A percentile compares a stretch with the other conserved stretches of the same genome.
phyloP scores from a whole-genome alignment of 53 echinoderm and acorn worm species.

The Astropecten irregularis region DNA sequence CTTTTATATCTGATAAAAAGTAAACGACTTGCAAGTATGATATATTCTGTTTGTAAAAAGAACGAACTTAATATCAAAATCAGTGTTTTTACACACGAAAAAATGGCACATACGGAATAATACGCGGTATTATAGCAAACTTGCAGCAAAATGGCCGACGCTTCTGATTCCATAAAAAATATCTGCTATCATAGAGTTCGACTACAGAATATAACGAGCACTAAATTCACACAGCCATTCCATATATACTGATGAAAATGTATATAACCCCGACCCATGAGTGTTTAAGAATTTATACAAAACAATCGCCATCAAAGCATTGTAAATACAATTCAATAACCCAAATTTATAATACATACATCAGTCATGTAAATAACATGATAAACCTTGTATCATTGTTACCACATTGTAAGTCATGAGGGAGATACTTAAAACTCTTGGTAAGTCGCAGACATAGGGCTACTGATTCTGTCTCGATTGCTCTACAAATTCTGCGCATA shows the following conservation, averaged over 20 bases:
- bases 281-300: not conserved
- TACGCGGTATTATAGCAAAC: slow-evolving; percentile 1
- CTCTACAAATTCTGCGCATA: too few species aligned
- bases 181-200: not conserved
- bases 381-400: too few species aligned
- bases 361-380: too few species aligned
- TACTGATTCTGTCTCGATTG: too few species aligned
- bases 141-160: slow-evolving; percentile 36
- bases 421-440: too few species aligned
- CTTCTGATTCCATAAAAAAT: not conserved
- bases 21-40: not conserved
- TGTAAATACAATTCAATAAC: too few species aligned
- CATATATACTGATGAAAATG: slow-evolving; percentile 32
- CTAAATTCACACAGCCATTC: not conserved
- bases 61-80: slow-evolving; percentile 43
- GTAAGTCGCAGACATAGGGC: too few species aligned
- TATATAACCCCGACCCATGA: not conserved
- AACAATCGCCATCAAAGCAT: slow-evolving; percentile 30
- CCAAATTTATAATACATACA: too few species aligned
- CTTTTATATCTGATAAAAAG: slow-evolving; percentile 27
- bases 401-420: too few species aligned
- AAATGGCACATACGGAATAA: slow-evolving; percentile 54
- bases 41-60: not conserved
- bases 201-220: not conserved
- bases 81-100: slow-evolving; percentile 31